Evolutionary conservation across 1,140 invertebrate genomes (phyloP).

Genomic region (Drosophila bocqueti): DNA sequence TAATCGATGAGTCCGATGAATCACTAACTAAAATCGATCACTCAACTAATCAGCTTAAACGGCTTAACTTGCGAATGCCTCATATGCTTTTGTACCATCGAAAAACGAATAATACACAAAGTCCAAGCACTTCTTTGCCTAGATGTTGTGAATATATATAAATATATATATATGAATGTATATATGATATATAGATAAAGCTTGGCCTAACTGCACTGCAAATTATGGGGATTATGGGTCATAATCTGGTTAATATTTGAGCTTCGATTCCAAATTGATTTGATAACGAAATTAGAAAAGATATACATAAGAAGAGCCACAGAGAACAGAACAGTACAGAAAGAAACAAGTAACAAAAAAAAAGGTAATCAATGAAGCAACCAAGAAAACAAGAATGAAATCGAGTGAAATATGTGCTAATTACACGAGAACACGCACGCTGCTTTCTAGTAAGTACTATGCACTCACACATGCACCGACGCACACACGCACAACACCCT

Average conservation of each 20-base stretch:
- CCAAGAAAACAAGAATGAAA: slow-evolving; percentile 43
- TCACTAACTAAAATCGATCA: slow-evolving; percentile 1
- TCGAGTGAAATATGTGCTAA: slow-evolving; percentile 59
- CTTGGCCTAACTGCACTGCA: slow-evolving; percentile 3
- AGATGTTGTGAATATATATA: slow-evolving; percentile 23
- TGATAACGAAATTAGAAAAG: slow-evolving; percentile 18
- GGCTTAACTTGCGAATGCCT: slow-evolving; percentile 79
- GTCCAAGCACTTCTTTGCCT: slow-evolving; percentile 30
- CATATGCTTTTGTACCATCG: slow-evolving; percentile 51
- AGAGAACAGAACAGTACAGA: slow-evolving; percentile 4
- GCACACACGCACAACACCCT: slow-evolving; percentile 9
- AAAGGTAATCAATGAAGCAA: slow-evolving; percentile 35
- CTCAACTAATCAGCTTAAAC: slow-evolving; percentile 49
- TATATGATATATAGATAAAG: slow-evolving; percentile 5
- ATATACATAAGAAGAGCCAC: not conserved
- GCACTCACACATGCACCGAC: slow-evolving; percentile 25
- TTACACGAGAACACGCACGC: slow-evolving; percentile 59
- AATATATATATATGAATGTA: not conserved
- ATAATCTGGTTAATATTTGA: slow-evolving; percentile 19
- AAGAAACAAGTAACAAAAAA: not conserved
- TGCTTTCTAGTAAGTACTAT: slow-evolving; percentile 61
- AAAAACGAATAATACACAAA: slow-evolving; percentile 37
- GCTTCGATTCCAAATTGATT: slow-evolving; percentile 44
- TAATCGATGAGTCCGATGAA: slow-evolving; percentile 9
- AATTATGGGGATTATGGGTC: not conserved